Percentiles rank a stretch among this genome's conserved stretches.
Evolutionary conservation across 2,888 invertebrate species (phyloP).

Genomic region (Lamproptera curius): DNA sequence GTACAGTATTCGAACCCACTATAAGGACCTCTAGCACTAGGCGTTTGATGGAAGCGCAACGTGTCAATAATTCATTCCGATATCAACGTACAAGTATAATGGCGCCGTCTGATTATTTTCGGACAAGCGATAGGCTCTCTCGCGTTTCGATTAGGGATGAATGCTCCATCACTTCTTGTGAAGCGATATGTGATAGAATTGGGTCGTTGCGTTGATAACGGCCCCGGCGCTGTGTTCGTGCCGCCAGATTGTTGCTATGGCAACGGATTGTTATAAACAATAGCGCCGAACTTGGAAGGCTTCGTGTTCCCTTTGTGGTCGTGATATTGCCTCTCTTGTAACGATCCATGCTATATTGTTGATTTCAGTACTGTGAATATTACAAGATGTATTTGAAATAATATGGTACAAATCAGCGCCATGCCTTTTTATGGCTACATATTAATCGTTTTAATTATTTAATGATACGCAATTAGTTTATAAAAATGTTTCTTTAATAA

Average conservation of each 20-base stretch:
- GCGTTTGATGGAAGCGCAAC: no score
- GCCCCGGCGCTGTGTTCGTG: slow-evolving; percentile 1
- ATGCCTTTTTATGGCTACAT: no score
- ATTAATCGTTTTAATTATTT: no score
- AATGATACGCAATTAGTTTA: no score
- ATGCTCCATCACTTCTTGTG: slow-evolving; percentile 29
- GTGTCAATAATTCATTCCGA: slow-evolving; percentile 24
- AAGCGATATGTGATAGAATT: slow-evolving; percentile 17
- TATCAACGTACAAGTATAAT: slow-evolving; percentile 28
- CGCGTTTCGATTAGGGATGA: slow-evolving; percentile 23
- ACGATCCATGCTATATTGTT: no score
- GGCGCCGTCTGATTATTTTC: slow-evolving; percentile 32
- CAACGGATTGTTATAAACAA: neutral
- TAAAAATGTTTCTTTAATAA: neutral
- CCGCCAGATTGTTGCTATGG: neutral
- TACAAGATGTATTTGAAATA: no score
- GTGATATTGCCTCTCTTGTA: neutral
- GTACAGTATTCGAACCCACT: no score
- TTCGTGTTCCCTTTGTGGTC: neutral
- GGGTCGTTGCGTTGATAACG: slow-evolving; percentile 19
- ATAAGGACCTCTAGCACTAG: no score
- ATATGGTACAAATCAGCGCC: no score
- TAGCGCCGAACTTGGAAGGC: no score
- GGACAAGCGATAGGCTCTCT: slow-evolving; percentile 39
- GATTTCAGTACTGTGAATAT: no score